phyloP scores from a whole-genome alignment of 2,113 vertebrate genomes.

The Oncorhynchus tshawytscha region DNA sequence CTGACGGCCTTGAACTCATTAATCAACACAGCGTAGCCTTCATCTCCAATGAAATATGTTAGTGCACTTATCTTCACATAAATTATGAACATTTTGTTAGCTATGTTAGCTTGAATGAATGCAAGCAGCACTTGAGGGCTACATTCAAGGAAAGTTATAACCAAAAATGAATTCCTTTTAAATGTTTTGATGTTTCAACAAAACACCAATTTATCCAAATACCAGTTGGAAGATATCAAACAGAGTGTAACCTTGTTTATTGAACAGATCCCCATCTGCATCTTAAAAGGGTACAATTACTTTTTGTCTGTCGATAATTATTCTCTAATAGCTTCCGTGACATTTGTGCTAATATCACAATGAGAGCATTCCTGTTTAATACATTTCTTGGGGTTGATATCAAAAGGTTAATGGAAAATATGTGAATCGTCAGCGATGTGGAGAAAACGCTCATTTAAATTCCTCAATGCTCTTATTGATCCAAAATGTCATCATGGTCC shows the following conservation, averaged over 20 bases:
- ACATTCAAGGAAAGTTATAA: neutral
- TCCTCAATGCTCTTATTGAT: conserved; percentile 12
- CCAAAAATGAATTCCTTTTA: neutral
- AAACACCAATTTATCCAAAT: neutral
- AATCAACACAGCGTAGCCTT: neutral
- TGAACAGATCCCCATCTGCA: neutral
- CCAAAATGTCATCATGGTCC: too few species aligned
- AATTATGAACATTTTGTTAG: too few species aligned
- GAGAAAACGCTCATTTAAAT: conserved; percentile 50
- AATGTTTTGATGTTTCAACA: neutral
- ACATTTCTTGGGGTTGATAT: conserved; percentile 44
- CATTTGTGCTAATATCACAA: conserved; percentile 30
- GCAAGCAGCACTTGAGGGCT: neutral
- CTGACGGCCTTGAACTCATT: too few species aligned
- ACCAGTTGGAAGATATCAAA: neutral
- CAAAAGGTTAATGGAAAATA: conserved; percentile 68
- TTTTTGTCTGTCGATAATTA: conserved; percentile 46
- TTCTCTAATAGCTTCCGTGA: conserved; percentile 46
- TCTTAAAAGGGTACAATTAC: conserved; percentile 33
- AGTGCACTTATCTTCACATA: too few species aligned
- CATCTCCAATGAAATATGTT: too few species aligned
- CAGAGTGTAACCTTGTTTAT: neutral
- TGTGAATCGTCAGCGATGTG: conserved; percentile 51
- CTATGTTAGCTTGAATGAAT: neutral
- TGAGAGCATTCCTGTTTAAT: conserved; percentile 48